A percentile compares a stretch with the other conserved stretches of the same genome.
Evolutionary conservation across 1,140 invertebrate genomes (phyloP).

Genomic region (Diabrotica undecimpunctata): DNA sequence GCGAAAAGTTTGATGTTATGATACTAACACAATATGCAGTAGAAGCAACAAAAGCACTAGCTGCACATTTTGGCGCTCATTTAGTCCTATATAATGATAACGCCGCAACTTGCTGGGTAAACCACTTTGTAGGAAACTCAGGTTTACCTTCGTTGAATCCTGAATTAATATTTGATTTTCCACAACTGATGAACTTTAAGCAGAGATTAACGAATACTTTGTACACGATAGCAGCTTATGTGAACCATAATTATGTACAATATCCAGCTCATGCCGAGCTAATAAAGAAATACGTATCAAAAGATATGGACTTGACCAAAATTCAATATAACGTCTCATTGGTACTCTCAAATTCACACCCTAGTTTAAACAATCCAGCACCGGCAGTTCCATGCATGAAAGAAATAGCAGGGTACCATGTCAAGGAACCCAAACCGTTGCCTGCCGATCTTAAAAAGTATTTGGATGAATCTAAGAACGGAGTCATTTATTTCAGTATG

Average conservation of each 20-base stretch:
- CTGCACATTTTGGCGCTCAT: slow-evolving; percentile 59
- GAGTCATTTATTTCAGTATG: slow-evolving; percentile 67
- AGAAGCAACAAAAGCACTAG: slow-evolving; percentile 63
- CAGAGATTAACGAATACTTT: slow-evolving; percentile 49
- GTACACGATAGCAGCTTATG: slow-evolving; percentile 35
- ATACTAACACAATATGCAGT: slow-evolving; percentile 65
- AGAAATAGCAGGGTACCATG: slow-evolving; percentile 33
- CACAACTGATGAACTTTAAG: slow-evolving; percentile 48
- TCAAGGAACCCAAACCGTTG: slow-evolving; percentile 33
- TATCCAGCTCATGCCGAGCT: slow-evolving; percentile 34
- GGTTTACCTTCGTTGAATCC: slow-evolving; percentile 47
- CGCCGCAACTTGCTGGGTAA: slow-evolving; percentile 34
- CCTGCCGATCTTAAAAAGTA: slow-evolving; percentile 55
- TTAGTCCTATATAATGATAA: slow-evolving; percentile 53
- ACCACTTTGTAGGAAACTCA: slow-evolving; percentile 46
- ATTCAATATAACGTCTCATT: slow-evolving; percentile 52
- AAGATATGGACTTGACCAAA: slow-evolving; percentile 50
- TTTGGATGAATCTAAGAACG: slow-evolving; percentile 56
- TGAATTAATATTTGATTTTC: slow-evolving; percentile 33
- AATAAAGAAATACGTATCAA: slow-evolving; percentile 43
- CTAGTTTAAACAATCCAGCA: slow-evolving; percentile 33
- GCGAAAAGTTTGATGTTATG: slow-evolving; percentile 58
- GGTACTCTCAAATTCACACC: slow-evolving; percentile 43
- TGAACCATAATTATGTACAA: slow-evolving; percentile 37
- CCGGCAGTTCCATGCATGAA: slow-evolving; percentile 26